Evolutionary conservation across 2,113 vertebrate genomes (phyloP), one percentile per base, ranked within the genome.

Genomic region (Cavia aperea): DNA sequence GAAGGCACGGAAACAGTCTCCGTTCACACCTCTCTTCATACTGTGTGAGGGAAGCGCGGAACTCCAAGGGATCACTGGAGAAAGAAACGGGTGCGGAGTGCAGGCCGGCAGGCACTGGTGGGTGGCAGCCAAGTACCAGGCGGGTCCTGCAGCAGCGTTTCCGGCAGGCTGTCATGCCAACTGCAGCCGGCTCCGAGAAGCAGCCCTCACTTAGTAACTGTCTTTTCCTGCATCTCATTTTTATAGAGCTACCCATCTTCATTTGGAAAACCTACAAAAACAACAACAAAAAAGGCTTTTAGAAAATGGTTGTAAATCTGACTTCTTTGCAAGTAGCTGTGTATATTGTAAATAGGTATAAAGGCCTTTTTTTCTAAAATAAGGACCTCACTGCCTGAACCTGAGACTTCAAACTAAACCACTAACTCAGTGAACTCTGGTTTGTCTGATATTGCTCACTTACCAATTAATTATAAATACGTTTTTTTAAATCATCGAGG

Each of bases 331-430:
- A 97, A 98, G 97, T 96, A 96, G 97, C 96, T 98, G 97, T 99
- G 97, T 97, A 99, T 99, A 99, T 97, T 99, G 99, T 99, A 99
- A 98, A 99, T 99, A 99, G 79, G 68, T 98, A 96, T 97, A 98
- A 98, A 92, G 97, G 98, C 98, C 98, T 99, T 79, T 99, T 93
- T 99, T 99, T 98, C 98, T 98, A 97, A 97, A 19, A 98, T 97
- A 97, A 97, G 96, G 98, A 98, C 94, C 97, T 97, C 97, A 97
- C 97, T 97, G 98, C 98, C 97, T 99, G 98, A 98, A 98, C 96
- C 97, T 98, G 98, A 98, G 98, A 98, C 96, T 98, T 97, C 97
- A 98, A 98, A 98, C 98, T 97, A 98, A 96, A 98, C 98, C 98
- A 98, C 98, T 98, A 96, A 97, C 92, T 95, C 94, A 91, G 21